phyloP scores from a whole-genome alignment of 30 jellyfish, hydroid and myxozoan genomes.

The Aurelia sp. region DNA sequence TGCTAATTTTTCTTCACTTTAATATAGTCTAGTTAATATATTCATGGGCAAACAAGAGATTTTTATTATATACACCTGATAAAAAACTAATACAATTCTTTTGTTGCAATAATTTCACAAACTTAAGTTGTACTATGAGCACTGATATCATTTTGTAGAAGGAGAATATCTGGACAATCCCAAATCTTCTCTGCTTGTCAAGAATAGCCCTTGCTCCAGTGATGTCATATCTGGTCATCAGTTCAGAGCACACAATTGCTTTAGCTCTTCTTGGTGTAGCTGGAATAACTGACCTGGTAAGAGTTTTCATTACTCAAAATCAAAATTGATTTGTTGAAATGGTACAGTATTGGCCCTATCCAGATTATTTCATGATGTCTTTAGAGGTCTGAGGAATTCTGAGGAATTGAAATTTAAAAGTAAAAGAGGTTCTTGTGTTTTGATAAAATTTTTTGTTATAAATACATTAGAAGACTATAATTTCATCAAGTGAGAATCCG shows the following conservation, averaged over 20 bases:
- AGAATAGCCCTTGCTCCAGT: constrained; percentile 86
- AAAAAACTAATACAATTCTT: not conserved
- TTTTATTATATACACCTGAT: not conserved
- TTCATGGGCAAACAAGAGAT: not conserved
- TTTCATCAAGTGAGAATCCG: too few species aligned
- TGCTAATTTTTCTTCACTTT: too few species aligned
- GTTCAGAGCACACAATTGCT: constrained; percentile 74
- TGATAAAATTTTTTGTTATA: too few species aligned
- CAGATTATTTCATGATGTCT: too few species aligned
- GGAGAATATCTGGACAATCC: constrained; percentile 76
- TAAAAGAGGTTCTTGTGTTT: too few species aligned
- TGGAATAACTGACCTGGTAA: constrained; percentile 94
- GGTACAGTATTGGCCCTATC: too few species aligned
- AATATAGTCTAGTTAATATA: too few species aligned
- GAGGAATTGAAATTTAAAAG: too few species aligned
- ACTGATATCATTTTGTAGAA: constrained; percentile 31
- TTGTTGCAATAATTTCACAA: not conserved
- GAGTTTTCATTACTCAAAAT: not conserved
- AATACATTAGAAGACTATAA: too few species aligned
- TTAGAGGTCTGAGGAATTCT: too few species aligned
- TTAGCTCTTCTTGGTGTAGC: constrained; percentile 83
- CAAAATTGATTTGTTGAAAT: too few species aligned
- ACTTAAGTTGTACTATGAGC: not conserved
- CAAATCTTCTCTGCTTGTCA: constrained; percentile 75
- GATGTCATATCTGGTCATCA: constrained; percentile 77